A percentile compares a stretch with the other conserved stretches of the same genome.
Conservation (phyloP, 1,140 invertebrate species). For the Drosophila elegans region DNA sequence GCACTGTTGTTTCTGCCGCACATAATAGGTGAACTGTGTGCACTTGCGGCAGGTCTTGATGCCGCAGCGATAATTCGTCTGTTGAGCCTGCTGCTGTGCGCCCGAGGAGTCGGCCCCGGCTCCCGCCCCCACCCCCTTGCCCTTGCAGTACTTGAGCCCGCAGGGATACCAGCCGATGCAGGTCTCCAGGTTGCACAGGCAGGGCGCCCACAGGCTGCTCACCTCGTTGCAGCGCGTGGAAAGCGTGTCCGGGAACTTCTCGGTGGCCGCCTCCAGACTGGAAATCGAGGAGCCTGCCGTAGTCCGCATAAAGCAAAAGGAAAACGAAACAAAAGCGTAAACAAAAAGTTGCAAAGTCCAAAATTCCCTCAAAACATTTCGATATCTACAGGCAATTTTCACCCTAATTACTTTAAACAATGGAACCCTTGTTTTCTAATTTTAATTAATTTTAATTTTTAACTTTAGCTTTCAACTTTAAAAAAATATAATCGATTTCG, state of each 20-base stretch:
- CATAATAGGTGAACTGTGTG: slow-evolving; percentile 93
- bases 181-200: slow-evolving; percentile 92
- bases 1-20: slow-evolving; percentile 93
- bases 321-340: slow-evolving; percentile 14
- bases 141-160: slow-evolving; percentile 96
- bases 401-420: background rate
- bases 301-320: slow-evolving; percentile 3
- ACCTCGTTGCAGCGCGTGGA: slow-evolving; percentile 87
- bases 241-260: slow-evolving; percentile 86
- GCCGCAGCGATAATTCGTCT: slow-evolving; percentile 93
- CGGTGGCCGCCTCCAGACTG: slow-evolving; percentile 86
- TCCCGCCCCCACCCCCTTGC: slow-evolving; percentile 85
- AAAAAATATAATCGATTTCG: background rate
- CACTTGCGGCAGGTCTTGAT: slow-evolving; percentile 97
- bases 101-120: slow-evolving; percentile 64
- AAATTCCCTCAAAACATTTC: background rate
- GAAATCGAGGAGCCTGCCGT: slow-evolving; percentile 87
- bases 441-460: too few relatives aligned
- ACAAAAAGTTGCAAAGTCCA: slow-evolving; percentile 27
- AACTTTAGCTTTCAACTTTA: background rate
- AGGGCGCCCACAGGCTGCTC: slow-evolving; percentile 89
- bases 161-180: slow-evolving; percentile 97
- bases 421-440: too few relatives aligned
- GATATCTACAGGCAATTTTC: slow-evolving; percentile 1
- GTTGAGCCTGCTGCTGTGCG: slow-evolving; percentile 76